Evolutionary conservation across 1,140 invertebrate genomes (phyloP).

Genomic region (Calosoma granatense): DNA sequence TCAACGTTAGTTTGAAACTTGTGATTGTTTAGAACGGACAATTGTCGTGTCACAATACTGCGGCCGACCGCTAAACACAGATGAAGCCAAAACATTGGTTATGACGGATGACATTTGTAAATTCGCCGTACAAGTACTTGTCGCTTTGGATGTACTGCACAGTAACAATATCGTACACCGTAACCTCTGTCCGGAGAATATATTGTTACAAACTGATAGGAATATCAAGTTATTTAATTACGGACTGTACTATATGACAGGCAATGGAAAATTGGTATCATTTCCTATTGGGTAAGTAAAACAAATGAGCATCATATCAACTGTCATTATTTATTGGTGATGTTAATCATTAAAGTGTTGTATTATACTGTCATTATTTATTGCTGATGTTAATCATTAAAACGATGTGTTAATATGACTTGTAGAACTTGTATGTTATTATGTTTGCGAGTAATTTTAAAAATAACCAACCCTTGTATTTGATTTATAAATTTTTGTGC

Average conservation of each 20-base stretch:
- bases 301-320: no score
- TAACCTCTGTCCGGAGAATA: slow-evolving; percentile 73
- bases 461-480: no score
- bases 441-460: no score
- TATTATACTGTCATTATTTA: no score
- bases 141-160: slow-evolving; percentile 66
- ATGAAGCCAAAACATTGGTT: slow-evolving; percentile 33
- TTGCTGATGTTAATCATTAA: no score
- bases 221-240: slow-evolving; percentile 84
- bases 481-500: no score
- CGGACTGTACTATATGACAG: slow-evolving; percentile 87
- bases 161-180: slow-evolving; percentile 63
- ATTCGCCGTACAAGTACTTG: slow-evolving; percentile 57
- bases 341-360: no score
- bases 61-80: slow-evolving; percentile 47
- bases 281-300: slow-evolving; percentile 80
- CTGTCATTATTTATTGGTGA: no score
- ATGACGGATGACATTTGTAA: slow-evolving; percentile 42
- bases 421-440: no score
- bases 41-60: slow-evolving; percentile 82
- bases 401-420: no score
- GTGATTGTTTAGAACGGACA: slow-evolving; percentile 64
- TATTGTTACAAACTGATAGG: slow-evolving; percentile 61
- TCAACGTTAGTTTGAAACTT: slow-evolving; percentile 20
- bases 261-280: slow-evolving; percentile 68